These are phyloP conservation scores for Lepisosteus osseus DNA, from an alignment of 2,113 vertebrate genomes.

Conservation along the genomic window DNA sequence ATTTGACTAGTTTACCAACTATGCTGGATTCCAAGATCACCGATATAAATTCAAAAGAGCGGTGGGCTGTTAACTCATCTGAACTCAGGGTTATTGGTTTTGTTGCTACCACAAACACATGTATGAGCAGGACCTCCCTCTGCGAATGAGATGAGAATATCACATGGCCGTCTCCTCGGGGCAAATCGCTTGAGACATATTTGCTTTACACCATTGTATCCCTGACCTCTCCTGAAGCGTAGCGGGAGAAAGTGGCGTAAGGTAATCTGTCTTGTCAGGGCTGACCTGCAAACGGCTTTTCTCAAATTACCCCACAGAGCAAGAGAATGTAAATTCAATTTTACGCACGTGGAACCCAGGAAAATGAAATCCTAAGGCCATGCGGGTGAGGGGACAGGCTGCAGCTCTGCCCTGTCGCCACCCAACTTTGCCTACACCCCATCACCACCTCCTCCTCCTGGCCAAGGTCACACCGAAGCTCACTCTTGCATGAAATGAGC, in stretches of 20 bases:
- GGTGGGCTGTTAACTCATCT: no score
- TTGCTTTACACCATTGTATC: constrained; percentile 14
- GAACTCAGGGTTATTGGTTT: no score
- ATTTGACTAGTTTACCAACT: no score
- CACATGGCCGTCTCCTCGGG: not conserved
- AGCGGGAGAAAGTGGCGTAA: constrained; percentile 12
- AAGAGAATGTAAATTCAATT: constrained; percentile 22
- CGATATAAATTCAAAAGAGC: no score
- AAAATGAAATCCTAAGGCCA: not conserved
- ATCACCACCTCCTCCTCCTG: not conserved
- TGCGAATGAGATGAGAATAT: not conserved
- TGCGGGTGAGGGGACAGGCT: constrained; percentile 7
- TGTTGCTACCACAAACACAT: no score
- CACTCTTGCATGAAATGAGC: constrained; percentile 37
- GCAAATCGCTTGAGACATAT: not conserved
- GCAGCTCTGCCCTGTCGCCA: not conserved
- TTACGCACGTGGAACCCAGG: constrained; percentile 3
- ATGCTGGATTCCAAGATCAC: no score
- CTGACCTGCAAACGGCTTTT: constrained; percentile 30
- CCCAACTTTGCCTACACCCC: not conserved
- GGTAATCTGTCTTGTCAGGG: constrained; percentile 25
- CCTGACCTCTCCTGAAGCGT: constrained; percentile 7
- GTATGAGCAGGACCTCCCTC: not conserved
- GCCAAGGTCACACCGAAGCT: constrained; percentile 21
- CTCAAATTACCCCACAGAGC: constrained; percentile 19